Evolutionary conservation across 1,140 invertebrate genomes (phyloP).

Genomic region (Neodiprion virginianus): DNA sequence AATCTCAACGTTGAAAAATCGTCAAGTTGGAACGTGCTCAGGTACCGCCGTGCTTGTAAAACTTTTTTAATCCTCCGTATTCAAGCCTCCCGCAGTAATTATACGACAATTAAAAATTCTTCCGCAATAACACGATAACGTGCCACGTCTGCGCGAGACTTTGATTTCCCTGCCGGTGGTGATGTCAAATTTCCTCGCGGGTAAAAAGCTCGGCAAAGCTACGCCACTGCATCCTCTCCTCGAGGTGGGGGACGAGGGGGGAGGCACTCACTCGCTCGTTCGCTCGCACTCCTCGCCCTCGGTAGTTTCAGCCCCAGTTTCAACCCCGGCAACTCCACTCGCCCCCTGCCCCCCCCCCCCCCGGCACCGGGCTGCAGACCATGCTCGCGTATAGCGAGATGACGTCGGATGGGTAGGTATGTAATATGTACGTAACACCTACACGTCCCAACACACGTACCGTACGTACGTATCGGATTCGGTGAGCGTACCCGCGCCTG

Average conservation of each 20-base stretch:
- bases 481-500: background rate
- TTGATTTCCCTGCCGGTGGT: too few relatives aligned
- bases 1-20: too few relatives aligned
- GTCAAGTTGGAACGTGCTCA: too few relatives aligned
- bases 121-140: too few relatives aligned
- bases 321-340: background rate
- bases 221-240: background rate
- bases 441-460: background rate
- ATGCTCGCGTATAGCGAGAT: background rate
- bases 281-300: background rate
- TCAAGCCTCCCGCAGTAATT: too few relatives aligned
- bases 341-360: background rate
- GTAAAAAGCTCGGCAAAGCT: background rate
- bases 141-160: too few relatives aligned
- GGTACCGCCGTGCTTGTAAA: too few relatives aligned
- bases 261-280: conserved; percentile 3
- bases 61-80: too few relatives aligned
- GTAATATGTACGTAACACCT: background rate
- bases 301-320: conserved; percentile 3
- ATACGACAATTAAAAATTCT: too few relatives aligned
- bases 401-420: background rate
- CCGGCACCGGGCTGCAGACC: background rate
- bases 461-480: background rate
- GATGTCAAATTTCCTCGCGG: too few relatives aligned
- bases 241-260: background rate